Evolutionary conservation across 2,797 vertebrate species (phyloP).

Genomic region (Esox masquinongy): DNA sequence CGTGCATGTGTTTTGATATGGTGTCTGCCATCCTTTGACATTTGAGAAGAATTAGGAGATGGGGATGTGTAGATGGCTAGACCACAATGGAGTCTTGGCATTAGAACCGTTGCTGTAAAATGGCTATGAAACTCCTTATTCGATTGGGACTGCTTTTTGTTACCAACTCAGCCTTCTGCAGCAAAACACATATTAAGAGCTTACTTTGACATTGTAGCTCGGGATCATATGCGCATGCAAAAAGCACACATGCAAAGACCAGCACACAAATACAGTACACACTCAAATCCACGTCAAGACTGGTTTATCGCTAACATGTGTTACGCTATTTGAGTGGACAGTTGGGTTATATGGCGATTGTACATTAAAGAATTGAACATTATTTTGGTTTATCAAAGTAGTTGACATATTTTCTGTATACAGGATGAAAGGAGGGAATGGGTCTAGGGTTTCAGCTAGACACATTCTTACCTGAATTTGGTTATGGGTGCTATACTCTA

Average conservation of each 20-base stretch:
- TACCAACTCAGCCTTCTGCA: neutral
- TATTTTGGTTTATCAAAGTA: neutral
- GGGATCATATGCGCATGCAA: conserved; percentile 39
- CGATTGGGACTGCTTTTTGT: neutral
- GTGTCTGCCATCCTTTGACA: conserved; percentile 46
- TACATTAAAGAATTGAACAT: neutral
- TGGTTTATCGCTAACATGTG: neutral
- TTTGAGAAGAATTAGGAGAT: conserved; percentile 23
- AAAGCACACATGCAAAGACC: conserved; percentile 1
- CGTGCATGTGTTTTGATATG: conserved; percentile 43
- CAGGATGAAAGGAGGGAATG: neutral
- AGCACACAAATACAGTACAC: conserved; percentile 3
- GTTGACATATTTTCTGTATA: conserved; percentile 1
- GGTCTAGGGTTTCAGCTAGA: neutral
- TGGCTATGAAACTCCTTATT: neutral
- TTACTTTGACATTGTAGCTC: conserved; percentile 39
- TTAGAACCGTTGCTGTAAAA: neutral
- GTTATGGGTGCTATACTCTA: neutral
- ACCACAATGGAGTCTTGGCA: neutral
- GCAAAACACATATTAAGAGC: conserved; percentile 28
- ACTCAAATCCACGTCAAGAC: neutral
- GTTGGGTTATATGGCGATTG: neutral
- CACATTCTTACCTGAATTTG: neutral
- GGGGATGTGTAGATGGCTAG: neutral
- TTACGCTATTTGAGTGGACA: neutral